These are phyloP conservation scores for Lonchura striata DNA, from an alignment of 2,113 vertebrate species.

Conservation along the genomic window DNA sequence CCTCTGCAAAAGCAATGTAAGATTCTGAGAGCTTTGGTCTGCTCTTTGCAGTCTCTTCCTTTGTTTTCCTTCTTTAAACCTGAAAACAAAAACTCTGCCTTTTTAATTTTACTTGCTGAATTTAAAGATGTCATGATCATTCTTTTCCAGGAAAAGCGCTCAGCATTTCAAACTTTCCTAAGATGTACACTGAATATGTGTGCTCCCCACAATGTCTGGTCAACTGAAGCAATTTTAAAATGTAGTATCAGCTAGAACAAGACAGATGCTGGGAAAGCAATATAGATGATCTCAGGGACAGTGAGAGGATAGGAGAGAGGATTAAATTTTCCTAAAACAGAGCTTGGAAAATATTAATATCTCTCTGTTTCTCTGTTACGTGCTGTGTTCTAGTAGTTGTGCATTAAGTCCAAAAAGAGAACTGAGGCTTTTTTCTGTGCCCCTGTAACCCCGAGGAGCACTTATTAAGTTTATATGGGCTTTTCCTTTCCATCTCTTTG, in stretches of 20 bases:
- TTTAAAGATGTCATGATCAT: neutral
- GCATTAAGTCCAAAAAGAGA: neutral
- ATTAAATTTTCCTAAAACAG: neutral
- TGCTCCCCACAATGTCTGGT: accelerated
- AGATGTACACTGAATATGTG: neutral
- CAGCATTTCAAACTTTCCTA: neutral
- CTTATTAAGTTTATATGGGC: accelerated
- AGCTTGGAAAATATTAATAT: neutral
- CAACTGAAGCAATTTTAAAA: neutral
- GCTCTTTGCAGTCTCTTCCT: neutral
- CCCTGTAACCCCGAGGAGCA: neutral
- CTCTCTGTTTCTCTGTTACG: neutral
- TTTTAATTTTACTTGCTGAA: neutral
- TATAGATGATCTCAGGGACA: neutral
- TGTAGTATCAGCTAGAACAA: neutral
- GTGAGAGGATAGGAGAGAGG: neutral
- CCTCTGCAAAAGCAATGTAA: neutral
- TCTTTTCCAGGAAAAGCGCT: neutral
- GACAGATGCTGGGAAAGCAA: neutral
- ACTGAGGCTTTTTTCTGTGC: neutral
- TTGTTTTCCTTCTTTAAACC: neutral
- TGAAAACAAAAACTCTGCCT: accelerated
- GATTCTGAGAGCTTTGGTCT: neutral
- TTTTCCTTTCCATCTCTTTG: neutral
- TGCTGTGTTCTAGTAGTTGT: neutral